phyloP scores from a whole-genome alignment of 1,140 invertebrate genomes.

The Saccostrea cuccullata region DNA sequence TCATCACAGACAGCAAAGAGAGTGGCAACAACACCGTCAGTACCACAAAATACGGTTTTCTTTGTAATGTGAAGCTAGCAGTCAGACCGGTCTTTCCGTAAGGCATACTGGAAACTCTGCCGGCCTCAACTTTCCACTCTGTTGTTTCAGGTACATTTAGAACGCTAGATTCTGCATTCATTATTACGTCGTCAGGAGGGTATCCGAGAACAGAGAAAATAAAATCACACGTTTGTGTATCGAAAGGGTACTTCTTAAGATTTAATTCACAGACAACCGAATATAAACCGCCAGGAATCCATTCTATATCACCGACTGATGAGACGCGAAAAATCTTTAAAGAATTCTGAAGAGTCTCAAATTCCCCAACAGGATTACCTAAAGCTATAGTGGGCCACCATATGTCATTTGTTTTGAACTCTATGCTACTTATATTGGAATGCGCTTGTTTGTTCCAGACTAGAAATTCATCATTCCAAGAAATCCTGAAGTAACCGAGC shows the following conservation, averaged over 20 bases:
- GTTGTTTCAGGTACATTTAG: not conserved
- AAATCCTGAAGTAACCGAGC: not conserved
- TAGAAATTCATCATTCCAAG: not conserved
- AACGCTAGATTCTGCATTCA: not conserved
- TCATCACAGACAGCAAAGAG: constrained; percentile 53
- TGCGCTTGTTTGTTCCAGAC: not conserved
- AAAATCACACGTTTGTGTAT: constrained; percentile 5
- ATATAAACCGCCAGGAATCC: not conserved
- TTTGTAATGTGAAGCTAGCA: not conserved
- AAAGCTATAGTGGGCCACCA: constrained; percentile 8
- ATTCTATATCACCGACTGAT: not conserved
- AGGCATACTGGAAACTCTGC: not conserved
- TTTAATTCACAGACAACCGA: not conserved
- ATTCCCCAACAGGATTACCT: not conserved
- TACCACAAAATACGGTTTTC: constrained; percentile 49
- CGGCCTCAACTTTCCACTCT: not conserved
- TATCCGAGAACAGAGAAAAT: not conserved
- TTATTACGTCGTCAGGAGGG: not conserved
- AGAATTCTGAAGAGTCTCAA: not conserved
- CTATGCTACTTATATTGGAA: not conserved
- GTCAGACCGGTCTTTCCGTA: not conserved
- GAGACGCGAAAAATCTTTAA: not conserved
- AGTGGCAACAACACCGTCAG: constrained; percentile 56
- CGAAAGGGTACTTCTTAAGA: not conserved
- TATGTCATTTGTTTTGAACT: constrained; percentile 6